Conservation (phyloP, 1,140 invertebrate species). For the Proctacanthus coquilletti region DNA sequence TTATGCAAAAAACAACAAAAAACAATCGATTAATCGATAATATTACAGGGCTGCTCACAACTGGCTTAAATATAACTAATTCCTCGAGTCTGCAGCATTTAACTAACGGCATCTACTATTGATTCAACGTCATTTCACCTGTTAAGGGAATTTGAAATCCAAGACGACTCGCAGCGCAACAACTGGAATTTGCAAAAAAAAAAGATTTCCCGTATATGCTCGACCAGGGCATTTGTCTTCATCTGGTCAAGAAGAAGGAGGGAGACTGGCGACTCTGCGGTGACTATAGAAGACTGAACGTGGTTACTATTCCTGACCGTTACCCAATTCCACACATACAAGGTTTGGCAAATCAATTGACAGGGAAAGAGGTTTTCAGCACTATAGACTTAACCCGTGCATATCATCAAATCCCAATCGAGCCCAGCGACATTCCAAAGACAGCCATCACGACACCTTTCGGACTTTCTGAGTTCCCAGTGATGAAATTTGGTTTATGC, state of each 20-base stretch:
- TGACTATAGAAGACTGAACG: constrained; percentile 28
- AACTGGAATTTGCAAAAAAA: constrained; percentile 11
- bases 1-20: too few species aligned
- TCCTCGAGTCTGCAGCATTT: background rate
- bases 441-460: constrained; percentile 18
- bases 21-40: too few species aligned
- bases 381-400: constrained; percentile 31
- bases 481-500: constrained; percentile 13
- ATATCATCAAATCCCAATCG: constrained; percentile 30
- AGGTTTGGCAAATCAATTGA: too few species aligned
- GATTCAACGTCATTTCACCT: background rate
- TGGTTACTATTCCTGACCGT: constrained; percentile 19
- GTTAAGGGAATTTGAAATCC: background rate
- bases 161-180: constrained; percentile 12
- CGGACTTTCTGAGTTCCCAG: constrained; percentile 10
- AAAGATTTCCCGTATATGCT: constrained; percentile 15
- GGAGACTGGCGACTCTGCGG: constrained; percentile 31
- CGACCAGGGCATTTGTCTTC: constrained; percentile 18
- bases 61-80: background rate
- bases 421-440: constrained; percentile 15
- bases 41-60: background rate
- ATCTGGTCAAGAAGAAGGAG: constrained; percentile 28
- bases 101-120: too few species aligned
- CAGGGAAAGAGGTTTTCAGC: too few species aligned
- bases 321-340: constrained; percentile 15